Evolutionary conservation across 2,797 vertebrate genomes (phyloP).

Genomic region (Remorina albescens): DNA sequence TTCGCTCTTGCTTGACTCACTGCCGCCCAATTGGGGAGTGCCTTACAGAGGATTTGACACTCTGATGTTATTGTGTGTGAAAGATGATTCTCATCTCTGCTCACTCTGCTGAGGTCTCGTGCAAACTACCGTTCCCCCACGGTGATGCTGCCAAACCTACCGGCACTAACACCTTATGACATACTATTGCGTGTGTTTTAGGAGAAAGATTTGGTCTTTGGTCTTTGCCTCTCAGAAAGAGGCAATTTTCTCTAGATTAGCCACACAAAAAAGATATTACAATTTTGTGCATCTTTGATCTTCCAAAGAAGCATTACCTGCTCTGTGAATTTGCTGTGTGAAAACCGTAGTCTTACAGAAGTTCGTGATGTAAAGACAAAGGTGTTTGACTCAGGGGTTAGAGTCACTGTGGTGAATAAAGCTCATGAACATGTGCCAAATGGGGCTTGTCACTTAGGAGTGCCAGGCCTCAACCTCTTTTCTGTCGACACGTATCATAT

Average conservation of each 20-base stretch:
- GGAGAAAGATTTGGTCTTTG: slow-evolving; percentile 35
- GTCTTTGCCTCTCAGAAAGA: slow-evolving; percentile 32
- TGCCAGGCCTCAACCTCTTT: slow-evolving; percentile 54
- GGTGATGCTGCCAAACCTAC: slow-evolving; percentile 59
- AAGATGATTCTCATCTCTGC: slow-evolving; percentile 57
- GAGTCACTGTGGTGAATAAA: slow-evolving; percentile 50
- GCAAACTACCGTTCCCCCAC: slow-evolving; percentile 53
- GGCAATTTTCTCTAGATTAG: slow-evolving; percentile 46
- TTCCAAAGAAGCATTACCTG: slow-evolving; percentile 25
- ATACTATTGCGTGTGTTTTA: slow-evolving; percentile 44
- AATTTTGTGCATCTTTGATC: slow-evolving; percentile 44
- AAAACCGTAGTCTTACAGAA: slow-evolving; percentile 48
- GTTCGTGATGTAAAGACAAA: slow-evolving; percentile 26
- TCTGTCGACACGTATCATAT: slow-evolving; percentile 62
- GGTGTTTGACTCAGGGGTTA: slow-evolving; percentile 46
- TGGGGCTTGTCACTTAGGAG: slow-evolving; percentile 43
- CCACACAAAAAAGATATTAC: slow-evolving; percentile 33
- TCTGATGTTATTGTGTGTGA: slow-evolving; percentile 61
- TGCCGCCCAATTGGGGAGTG: slow-evolving; percentile 39
- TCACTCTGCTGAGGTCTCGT: slow-evolving; percentile 59
- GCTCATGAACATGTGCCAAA: slow-evolving; percentile 52
- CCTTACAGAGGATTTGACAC: slow-evolving; percentile 65
- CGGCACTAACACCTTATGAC: slow-evolving; percentile 64
- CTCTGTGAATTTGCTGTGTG: slow-evolving; percentile 33
- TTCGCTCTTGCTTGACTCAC: slow-evolving; percentile 37